Conservation (phyloP, 2,797 vertebrate species). For the Sylvilagus floridanus region DNA sequence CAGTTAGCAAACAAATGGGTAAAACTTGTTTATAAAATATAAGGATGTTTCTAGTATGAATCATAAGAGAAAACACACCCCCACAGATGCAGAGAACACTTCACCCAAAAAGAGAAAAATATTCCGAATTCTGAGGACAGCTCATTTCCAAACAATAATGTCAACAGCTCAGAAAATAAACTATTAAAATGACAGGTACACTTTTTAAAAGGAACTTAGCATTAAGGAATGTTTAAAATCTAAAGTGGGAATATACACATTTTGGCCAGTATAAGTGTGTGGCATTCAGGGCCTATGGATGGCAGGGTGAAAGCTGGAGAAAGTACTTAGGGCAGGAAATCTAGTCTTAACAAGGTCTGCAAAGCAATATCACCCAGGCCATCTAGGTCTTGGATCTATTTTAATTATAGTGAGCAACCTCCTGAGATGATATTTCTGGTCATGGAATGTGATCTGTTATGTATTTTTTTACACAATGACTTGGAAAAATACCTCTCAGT, state of each 20-base stretch:
- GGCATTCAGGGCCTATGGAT: not conserved
- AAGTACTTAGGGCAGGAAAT: not conserved
- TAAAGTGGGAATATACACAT: not conserved
- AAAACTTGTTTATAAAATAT: constrained; percentile 16
- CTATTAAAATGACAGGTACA: not conserved
- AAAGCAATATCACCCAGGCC: constrained; percentile 19
- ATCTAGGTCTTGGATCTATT: not conserved
- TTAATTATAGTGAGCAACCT: constrained; percentile 36
- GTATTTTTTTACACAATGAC: not conserved
- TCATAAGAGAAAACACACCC: not conserved
- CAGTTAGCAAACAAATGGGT: not conserved
- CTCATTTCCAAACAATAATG: constrained; percentile 19
- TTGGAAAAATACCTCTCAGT: not conserved
- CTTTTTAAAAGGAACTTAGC: not conserved
- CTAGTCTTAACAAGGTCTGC: not conserved
- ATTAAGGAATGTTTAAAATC: not conserved
- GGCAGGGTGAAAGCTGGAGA: not conserved
- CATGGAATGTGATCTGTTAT: not conserved
- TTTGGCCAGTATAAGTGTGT: not conserved
- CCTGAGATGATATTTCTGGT: constrained; percentile 38
- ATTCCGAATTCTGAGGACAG: constrained; percentile 23
- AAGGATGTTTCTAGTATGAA: not conserved
- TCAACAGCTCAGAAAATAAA: constrained; percentile 37
- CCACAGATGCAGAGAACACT: not conserved
- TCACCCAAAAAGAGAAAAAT: constrained; percentile 16